Percentiles rank a stretch among this genome's conserved stretches.
These are phyloP conservation scores for Trisateles emortualis DNA, from an alignment of 2,888 invertebrate genomes.

Conservation along the genomic window DNA sequence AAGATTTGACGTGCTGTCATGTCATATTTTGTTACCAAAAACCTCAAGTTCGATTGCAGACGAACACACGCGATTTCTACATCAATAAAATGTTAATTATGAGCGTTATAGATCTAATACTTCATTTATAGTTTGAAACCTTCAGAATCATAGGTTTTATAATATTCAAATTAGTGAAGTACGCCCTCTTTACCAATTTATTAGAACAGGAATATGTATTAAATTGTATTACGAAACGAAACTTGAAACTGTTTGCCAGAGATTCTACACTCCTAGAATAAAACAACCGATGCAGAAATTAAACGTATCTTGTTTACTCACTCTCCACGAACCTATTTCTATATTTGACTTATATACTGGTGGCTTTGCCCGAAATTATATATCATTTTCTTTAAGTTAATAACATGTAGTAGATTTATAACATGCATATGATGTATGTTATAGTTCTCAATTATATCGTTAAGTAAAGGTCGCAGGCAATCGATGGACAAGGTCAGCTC, in stretches of 20 bases:
- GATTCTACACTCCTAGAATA: conserved; percentile 15
- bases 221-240: conserved; percentile 49
- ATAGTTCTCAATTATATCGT: too few species aligned
- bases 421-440: too few species aligned
- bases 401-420: too few species aligned
- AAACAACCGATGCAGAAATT: conserved; percentile 13
- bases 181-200: conserved; percentile 46
- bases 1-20: conserved; percentile 50
- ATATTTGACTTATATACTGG: too few species aligned
- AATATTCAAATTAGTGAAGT: conserved; percentile 27
- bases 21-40: conserved; percentile 43
- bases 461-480: too few species aligned
- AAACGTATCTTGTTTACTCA: conserved; percentile 11
- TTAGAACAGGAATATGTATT: conserved; percentile 34
- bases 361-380: too few species aligned
- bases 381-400: too few species aligned
- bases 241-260: conserved; percentile 20
- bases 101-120: conserved; percentile 14
- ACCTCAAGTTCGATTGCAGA: conserved; percentile 27
- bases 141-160: conserved; percentile 4
- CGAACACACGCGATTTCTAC: conserved; percentile 8
- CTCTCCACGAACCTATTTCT: background rate
- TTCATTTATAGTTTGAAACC: conserved; percentile 5
- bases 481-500: too few species aligned
- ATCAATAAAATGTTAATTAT: conserved; percentile 20